Conservation (phyloP, 2,888 invertebrate species). For the Lasioglossum morio region DNA sequence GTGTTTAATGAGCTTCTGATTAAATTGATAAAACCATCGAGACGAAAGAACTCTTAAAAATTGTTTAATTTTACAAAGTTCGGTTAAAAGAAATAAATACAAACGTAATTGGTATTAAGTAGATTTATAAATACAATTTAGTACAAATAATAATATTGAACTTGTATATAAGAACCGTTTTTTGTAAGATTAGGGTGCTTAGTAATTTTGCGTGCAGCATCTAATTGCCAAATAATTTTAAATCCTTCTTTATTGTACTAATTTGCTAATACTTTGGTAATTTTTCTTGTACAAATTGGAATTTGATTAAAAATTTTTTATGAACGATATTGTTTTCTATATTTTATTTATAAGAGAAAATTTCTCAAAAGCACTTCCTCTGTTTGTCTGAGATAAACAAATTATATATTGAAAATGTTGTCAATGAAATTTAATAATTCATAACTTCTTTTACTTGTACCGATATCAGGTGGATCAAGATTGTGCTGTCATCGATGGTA, state of each 20-base stretch:
- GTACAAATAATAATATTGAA: not conserved
- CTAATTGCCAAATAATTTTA: not conserved
- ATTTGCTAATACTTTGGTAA: not conserved
- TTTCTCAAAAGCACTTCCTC: not conserved
- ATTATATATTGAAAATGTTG: not conserved
- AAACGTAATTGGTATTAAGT: not conserved
- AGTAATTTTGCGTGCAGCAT: not conserved
- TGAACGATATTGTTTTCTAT: not conserved
- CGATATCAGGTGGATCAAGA: not conserved
- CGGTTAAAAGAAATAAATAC: not conserved
- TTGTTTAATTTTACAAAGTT: not conserved
- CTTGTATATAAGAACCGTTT: not conserved
- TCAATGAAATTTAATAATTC: not conserved
- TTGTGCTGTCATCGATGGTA: not conserved
- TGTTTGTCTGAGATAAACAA: not conserved
- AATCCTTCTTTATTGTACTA: not conserved
- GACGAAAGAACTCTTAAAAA: not conserved
- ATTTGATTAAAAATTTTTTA: not conserved
- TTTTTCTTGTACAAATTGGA: not conserved
- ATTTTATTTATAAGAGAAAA: not conserved
- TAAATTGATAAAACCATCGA: not conserved
- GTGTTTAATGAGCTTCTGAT: not conserved
- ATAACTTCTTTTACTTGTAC: not conserved
- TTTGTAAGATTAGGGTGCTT: not conserved
- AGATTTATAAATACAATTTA: not conserved